Evolutionary conservation across 2,797 vertebrate species (phyloP).

Genomic region (Poecilia gillii): DNA sequence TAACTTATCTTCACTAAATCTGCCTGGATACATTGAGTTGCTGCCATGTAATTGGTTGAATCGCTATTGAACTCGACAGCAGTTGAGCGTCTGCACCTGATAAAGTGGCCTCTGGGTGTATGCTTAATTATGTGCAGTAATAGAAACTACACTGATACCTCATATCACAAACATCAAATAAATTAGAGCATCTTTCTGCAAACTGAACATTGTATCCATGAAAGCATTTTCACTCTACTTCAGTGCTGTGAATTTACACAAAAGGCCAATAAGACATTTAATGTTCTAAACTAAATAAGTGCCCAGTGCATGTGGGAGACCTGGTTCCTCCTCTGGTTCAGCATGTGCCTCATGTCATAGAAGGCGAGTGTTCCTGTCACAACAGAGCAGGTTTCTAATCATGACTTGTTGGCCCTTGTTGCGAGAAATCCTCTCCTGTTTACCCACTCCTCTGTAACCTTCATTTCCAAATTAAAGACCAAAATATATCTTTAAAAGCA

Average conservation of each 20-base stretch:
- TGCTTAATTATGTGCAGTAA: background rate
- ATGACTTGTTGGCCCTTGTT: background rate
- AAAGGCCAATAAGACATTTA: background rate
- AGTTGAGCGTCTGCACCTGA: background rate
- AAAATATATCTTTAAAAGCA: background rate
- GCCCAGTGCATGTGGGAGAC: background rate
- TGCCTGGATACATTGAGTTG: background rate
- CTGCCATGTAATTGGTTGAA: background rate
- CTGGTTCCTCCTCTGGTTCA: background rate
- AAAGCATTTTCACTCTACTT: background rate
- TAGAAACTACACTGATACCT: background rate
- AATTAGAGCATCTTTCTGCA: background rate
- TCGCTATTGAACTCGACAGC: background rate
- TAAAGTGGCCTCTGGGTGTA: background rate
- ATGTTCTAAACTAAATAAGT: background rate
- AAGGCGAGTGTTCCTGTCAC: background rate
- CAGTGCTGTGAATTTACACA: conserved; percentile 4
- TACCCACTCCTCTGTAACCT: background rate
- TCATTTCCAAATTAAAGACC: background rate
- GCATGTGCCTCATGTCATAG: background rate
- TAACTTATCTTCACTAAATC: background rate
- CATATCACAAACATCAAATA: background rate
- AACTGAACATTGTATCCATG: background rate
- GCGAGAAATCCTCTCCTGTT: background rate
- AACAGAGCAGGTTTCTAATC: background rate